Evolutionary conservation across 2,888 invertebrate species (phyloP).

Genomic region (Cryptus viduatorius): DNA sequence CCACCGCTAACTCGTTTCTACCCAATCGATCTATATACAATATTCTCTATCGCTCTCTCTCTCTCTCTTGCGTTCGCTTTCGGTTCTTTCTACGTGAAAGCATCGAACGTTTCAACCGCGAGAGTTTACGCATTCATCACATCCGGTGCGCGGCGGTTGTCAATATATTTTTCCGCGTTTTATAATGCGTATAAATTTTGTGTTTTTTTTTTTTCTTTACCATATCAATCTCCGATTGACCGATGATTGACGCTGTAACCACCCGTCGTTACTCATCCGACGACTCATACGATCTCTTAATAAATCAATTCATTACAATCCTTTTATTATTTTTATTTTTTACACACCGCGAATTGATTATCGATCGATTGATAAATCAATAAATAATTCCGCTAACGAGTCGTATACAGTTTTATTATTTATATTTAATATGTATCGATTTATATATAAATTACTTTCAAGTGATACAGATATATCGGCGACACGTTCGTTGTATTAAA

Average conservation of each 20-base stretch:
- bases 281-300: not conserved
- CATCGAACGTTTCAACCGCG: conserved; percentile 7
- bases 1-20: conserved; percentile 11
- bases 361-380: too few species aligned
- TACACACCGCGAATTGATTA: not conserved
- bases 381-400: not conserved
- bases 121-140: conserved; percentile 33
- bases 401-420: not conserved
- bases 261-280: not conserved
- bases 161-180: conserved; percentile 35
- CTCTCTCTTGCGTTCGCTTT: not conserved
- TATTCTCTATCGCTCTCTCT: conserved; percentile 12
- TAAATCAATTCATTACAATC: conserved; percentile 5
- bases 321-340: not conserved
- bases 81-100: conserved; percentile 17
- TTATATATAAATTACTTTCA: not conserved
- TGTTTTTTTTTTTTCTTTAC: not conserved
- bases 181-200: conserved; percentile 12
- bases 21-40: conserved; percentile 10
- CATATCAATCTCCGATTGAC: conserved; percentile 8
- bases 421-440: not conserved
- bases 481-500: conserved; percentile 38
- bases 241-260: conserved; percentile 6
- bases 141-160: conserved; percentile 21
- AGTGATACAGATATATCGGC: conserved; percentile 18